Percentiles rank a stretch among this genome's conserved stretches.
These are phyloP conservation scores for Drosophila albomicans DNA, from an alignment of 1,140 invertebrate genomes.

Conservation along the genomic window DNA sequence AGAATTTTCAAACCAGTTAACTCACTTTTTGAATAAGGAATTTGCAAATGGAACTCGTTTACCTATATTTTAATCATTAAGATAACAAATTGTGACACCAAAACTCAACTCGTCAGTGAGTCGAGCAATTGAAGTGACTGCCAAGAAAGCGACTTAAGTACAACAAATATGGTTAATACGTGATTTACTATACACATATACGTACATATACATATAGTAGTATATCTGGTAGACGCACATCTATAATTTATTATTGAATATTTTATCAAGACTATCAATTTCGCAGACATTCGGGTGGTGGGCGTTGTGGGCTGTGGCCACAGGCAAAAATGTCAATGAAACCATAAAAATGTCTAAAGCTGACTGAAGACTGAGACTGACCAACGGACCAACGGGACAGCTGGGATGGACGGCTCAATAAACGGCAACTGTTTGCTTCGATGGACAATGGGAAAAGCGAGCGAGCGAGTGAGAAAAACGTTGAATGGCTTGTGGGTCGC, in stretches of 20 bases:
- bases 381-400: slow-evolving; percentile 3
- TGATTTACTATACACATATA: slow-evolving; percentile 8
- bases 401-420: slow-evolving; percentile 30
- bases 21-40: neutral
- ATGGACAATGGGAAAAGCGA: slow-evolving; percentile 16
- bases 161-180: neutral
- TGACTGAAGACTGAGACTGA: slow-evolving; percentile 24
- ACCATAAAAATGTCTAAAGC: slow-evolving; percentile 73
- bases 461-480: slow-evolving; percentile 8
- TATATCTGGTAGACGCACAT: slow-evolving; percentile 1
- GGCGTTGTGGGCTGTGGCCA: slow-evolving; percentile 21
- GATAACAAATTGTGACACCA: neutral
- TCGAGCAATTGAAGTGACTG: neutral
- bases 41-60: neutral
- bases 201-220: neutral
- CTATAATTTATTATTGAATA: slow-evolving; percentile 38
- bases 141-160: neutral
- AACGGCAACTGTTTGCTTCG: slow-evolving; percentile 24
- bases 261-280: slow-evolving; percentile 50
- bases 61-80: neutral
- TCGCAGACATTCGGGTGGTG: slow-evolving; percentile 15
- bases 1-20: neutral
- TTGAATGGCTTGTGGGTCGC: slow-evolving; percentile 29
- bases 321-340: slow-evolving; percentile 64
- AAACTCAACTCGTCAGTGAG: neutral